Base-by-base conservation (phyloP, 2,888 invertebrate species). In the Suillia variegata region DNA sequence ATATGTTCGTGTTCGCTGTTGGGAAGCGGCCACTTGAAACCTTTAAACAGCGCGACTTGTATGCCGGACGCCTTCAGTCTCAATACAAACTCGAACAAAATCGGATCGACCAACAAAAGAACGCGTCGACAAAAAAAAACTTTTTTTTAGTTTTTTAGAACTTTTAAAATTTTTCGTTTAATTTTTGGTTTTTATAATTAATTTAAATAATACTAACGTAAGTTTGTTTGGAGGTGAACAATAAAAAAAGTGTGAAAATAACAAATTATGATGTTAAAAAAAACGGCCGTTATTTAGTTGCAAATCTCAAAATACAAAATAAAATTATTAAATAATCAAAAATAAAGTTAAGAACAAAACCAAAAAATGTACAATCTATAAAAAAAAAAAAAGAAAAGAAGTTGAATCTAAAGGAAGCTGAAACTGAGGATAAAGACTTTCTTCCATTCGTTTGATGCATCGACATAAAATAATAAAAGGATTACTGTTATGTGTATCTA, bases 21-120 rank as follows among this genome's bases (percentile, higher is more conserved):
- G n/a, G n/a, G n/a, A n/a, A n/a, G n/a, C n/a, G n/a, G n/a, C n/a
- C n/a, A n/a, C n/a, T n/a, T n/a, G n/a, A n/a, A n/a, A n/a, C n/a
- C 54, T 54, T 58, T 58, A 33, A 54, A 58, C 42, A 58, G 21
- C 12, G 45, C 17, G 22, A 38, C 38, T 47, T 22, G 15, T 33
- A 20, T 56, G 56, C 34, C 22, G 48, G 59, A 61, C 61, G 53
- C 54, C n/a, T 61, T 67, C 66, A 69, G 69, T 69, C 65, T 67
- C 63, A 62, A 58, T 63, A 62, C 62, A 67, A 67, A 67, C 67
- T 65, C 69, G 64, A 66, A 65, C 65, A 64, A 62, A 61, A 56
- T 55, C 57, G 58, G 56, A 67, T 64, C 64, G 67, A 61, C 63
- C 33, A 49, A 42, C 33, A 64, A 34, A 45, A 42, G 17, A 42